phyloP scores from a whole-genome alignment of 2,797 vertebrate genomes.

The Cuculus canorus region DNA sequence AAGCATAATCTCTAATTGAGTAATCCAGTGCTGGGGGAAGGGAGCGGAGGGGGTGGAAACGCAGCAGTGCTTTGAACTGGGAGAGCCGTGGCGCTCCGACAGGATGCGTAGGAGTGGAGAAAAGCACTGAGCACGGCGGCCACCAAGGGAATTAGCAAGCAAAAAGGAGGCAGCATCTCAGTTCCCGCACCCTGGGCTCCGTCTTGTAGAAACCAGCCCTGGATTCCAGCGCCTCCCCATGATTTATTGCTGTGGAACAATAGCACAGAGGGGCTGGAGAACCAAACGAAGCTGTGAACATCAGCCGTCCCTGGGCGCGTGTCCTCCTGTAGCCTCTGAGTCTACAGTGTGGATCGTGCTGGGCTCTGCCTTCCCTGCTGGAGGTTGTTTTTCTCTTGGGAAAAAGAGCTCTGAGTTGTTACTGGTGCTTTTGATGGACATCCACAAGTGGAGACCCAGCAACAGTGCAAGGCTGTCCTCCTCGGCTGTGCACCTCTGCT shows the following conservation, averaged over 20 bases:
- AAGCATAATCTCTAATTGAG: slow-evolving; percentile 65
- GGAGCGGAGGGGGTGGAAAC: neutral
- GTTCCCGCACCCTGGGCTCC: neutral
- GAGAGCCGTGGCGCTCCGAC: neutral
- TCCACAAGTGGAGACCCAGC: rapidly evolving
- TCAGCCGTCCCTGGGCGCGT: rapidly evolving
- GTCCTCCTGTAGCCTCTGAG: neutral
- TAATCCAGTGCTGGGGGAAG: slow-evolving; percentile 41
- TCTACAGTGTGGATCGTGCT: rapidly evolving
- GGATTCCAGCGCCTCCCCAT: neutral
- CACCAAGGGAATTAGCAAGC: neutral
- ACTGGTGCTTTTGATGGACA: neutral
- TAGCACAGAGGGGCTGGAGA: neutral
- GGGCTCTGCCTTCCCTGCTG: neutral
- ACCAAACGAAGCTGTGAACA: neutral
- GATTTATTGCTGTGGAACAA: neutral
- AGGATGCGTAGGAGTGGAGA: slow-evolving; percentile 21
- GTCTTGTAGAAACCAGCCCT: neutral
- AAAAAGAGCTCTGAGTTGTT: neutral
- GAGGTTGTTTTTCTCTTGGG: neutral
- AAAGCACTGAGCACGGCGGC: neutral
- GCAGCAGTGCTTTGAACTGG: neutral
- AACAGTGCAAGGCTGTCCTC: rapidly evolving
- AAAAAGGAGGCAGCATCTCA: neutral
- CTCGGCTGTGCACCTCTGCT: rapidly evolving